phyloP scores from a whole-genome alignment of 1,140 invertebrate species.

The Brachionus asplanchnoidis region DNA sequence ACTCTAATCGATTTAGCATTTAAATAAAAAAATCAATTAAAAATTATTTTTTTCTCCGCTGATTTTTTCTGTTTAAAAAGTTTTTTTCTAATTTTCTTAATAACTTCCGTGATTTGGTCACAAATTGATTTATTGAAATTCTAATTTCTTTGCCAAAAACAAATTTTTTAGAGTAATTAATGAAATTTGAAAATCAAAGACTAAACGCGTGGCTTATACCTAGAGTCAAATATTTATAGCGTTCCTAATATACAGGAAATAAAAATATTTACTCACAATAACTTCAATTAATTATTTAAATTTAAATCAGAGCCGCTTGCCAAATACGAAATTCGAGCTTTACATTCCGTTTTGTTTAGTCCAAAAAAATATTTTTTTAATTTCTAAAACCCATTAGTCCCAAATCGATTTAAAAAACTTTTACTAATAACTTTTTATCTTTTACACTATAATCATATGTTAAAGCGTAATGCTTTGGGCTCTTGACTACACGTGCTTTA shows the following conservation, averaged over 20 bases:
- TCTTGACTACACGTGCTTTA: not conserved
- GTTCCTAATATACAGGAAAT: not conserved
- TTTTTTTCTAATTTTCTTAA: constrained; percentile 17
- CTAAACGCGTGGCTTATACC: not conserved
- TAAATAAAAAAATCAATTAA: constrained; percentile 10
- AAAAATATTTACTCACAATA: not conserved
- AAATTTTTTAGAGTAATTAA: not conserved
- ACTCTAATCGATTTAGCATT: not conserved
- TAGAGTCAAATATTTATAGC: not conserved
- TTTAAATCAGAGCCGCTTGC: not conserved
- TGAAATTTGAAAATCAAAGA: not conserved
- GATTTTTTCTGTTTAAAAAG: not conserved
- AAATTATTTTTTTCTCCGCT: not conserved
- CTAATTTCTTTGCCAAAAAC: constrained; percentile 2
- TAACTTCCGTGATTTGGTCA: constrained; percentile 23
- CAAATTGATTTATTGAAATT: not conserved
- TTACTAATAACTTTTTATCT: not conserved
- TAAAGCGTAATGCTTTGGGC: not conserved
- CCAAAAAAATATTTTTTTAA: not conserved
- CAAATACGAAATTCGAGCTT: not conserved
- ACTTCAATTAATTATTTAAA: constrained; percentile 1
- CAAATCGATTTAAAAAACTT: not conserved
- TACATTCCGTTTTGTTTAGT: not conserved
- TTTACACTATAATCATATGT: not conserved
- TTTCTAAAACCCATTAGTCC: not conserved